phyloP scores from a whole-genome alignment of 2,113 vertebrate species.

The Oreochromis aureus region DNA sequence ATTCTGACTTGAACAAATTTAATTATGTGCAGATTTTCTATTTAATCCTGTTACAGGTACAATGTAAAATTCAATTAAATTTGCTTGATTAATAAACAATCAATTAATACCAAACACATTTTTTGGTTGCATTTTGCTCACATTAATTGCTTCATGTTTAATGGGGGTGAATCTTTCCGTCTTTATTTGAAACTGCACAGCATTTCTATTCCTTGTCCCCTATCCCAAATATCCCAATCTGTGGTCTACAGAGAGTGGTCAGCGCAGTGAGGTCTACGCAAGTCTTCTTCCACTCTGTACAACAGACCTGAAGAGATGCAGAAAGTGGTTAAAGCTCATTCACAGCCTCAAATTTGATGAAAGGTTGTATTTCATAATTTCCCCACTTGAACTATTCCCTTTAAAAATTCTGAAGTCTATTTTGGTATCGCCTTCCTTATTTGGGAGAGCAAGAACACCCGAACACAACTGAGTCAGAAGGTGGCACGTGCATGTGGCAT shows the following conservation, averaged over 20 bases:
- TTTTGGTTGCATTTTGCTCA: background rate
- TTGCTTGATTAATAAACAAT: background rate
- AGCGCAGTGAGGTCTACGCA: background rate
- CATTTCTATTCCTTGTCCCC: background rate
- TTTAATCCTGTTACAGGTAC: background rate
- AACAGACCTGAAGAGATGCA: background rate
- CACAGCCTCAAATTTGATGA: background rate
- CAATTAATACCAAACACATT: background rate
- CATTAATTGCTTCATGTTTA: background rate
- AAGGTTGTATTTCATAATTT: background rate
- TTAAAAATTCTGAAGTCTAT: background rate
- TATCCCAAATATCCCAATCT: background rate
- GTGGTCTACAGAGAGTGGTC: background rate
- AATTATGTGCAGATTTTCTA: background rate
- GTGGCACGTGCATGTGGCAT: background rate
- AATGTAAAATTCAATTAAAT: background rate
- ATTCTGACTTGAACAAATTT: background rate
- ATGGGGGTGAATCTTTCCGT: background rate
- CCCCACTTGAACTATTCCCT: background rate
- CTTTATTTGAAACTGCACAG: background rate
- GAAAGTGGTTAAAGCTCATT: background rate
- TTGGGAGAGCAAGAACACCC: background rate
- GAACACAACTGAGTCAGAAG: background rate
- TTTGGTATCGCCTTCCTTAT: background rate
- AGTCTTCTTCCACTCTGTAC: background rate